Percentiles rank a stretch among this genome's conserved stretches.
phyloP scores from a whole-genome alignment of 2,113 vertebrate genomes.

The Ornithorhynchus anatinus region DNA sequence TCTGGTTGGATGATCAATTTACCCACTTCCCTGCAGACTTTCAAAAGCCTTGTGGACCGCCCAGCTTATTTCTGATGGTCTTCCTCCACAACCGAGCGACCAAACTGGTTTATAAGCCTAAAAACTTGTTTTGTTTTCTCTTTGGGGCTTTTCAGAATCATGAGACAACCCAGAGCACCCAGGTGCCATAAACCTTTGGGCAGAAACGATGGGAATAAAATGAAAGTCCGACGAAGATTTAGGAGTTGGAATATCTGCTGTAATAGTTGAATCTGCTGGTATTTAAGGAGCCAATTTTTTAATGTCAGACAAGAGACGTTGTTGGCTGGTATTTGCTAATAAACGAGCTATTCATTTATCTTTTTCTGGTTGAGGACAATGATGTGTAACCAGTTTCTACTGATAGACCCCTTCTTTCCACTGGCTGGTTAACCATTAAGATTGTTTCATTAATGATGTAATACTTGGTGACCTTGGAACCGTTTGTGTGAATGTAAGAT shows the following conservation, averaged over 20 bases:
- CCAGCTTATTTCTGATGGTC: neutral
- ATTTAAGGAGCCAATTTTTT: constrained; percentile 20
- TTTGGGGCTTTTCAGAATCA: constrained; percentile 29
- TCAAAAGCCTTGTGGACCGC: neutral
- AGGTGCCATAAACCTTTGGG: constrained; percentile 11
- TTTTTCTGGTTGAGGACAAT: neutral
- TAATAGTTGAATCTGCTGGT: constrained; percentile 34
- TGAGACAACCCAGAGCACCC: constrained; percentile 36
- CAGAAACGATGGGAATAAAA: constrained; percentile 12
- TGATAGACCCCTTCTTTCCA: neutral
- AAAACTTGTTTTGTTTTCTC: constrained; percentile 1
- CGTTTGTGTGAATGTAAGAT: neutral
- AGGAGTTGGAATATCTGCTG: constrained; percentile 44
- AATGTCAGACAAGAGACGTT: constrained; percentile 10
- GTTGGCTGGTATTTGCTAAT: neutral
- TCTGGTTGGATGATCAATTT: neutral
- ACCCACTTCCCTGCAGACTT: neutral
- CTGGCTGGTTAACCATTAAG: neutral
- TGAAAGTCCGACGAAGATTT: constrained; percentile 44
- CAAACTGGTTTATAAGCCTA: constrained; percentile 38
- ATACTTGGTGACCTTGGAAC: neutral
- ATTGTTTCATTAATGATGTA: neutral
- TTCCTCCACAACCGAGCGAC: constrained; percentile 18
- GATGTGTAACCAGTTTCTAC: neutral
- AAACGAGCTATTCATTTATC: neutral